phyloP scores from a whole-genome alignment of 2,888 invertebrate genomes.

The Poecilus cupreus region DNA sequence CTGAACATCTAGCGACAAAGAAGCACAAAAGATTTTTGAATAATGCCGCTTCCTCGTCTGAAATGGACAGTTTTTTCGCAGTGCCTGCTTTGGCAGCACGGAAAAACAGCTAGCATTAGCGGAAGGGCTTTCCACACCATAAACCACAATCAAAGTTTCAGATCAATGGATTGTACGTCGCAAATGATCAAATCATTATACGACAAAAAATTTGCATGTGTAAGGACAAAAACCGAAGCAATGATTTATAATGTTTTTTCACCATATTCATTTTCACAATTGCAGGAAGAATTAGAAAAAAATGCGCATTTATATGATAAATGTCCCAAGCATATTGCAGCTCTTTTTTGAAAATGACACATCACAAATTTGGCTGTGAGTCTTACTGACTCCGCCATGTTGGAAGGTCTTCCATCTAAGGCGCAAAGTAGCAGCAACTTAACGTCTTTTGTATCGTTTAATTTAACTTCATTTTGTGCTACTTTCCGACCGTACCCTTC shows the following conservation, averaged over 20 bases:
- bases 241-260: conserved; percentile 57
- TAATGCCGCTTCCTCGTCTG: conserved; percentile 50
- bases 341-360: no score
- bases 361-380: no score
- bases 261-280: conserved; percentile 57
- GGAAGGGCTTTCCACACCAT: conserved; percentile 64
- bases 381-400: no score
- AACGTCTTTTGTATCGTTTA: no score
- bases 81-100: conserved; percentile 55
- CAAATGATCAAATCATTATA: conserved; percentile 59
- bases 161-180: conserved; percentile 63
- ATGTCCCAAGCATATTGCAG: no score
- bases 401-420: no score
- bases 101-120: conserved; percentile 62
- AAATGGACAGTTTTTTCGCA: conserved; percentile 55
- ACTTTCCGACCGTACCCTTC: no score
- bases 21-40: conserved; percentile 48
- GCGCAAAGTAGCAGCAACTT: no score
- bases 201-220: conserved; percentile 62
- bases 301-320: no score
- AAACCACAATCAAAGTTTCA: conserved; percentile 63
- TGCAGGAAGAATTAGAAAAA: conserved; percentile 59
- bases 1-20: conserved; percentile 55
- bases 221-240: conserved; percentile 61
- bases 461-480: no score